Conservation (phyloP, 2,888 invertebrate species). For the Pheosia tremula region DNA sequence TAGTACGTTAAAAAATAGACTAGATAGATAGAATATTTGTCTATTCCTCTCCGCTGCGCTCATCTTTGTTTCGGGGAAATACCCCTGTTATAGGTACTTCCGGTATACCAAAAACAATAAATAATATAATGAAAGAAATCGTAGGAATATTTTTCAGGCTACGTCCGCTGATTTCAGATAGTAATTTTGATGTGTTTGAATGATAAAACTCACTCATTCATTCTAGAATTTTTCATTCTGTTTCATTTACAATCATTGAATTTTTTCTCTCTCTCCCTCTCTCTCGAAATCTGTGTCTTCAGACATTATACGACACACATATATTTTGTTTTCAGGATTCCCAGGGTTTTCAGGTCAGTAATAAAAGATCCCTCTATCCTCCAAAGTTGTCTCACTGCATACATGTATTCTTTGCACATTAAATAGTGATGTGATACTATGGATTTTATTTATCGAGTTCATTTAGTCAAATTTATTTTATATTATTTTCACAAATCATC, state of each 20-base stretch:
- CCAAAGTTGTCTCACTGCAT: neutral
- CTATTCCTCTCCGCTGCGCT: too few species aligned
- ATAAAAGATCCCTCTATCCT: slow-evolving; percentile 14
- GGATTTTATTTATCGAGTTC: neutral
- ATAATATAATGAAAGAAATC: too few species aligned
- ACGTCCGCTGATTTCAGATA: too few species aligned
- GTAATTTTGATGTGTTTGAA: too few species aligned
- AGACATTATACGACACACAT: slow-evolving; percentile 56
- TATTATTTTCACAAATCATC: too few species aligned
- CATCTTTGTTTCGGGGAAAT: too few species aligned
- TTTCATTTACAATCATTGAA: neutral
- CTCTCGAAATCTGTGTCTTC: slow-evolving; percentile 13
- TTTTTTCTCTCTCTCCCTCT: slow-evolving; percentile 3
- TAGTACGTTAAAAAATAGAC: too few species aligned
- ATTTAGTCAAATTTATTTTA: neutral
- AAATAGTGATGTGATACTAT: neutral
- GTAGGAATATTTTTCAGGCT: too few species aligned
- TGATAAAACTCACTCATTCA: neutral
- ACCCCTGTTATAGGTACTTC: too few species aligned
- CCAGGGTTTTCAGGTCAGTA: slow-evolving; percentile 84
- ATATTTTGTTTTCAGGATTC: slow-evolving; percentile 80
- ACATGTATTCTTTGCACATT: neutral
- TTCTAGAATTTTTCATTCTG: slow-evolving; percentile 4
- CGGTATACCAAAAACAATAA: too few species aligned
- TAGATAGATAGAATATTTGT: too few species aligned